Evolutionary conservation across 1,140 invertebrate genomes (phyloP).

Genomic region (Leptonema lineaticorne): DNA sequence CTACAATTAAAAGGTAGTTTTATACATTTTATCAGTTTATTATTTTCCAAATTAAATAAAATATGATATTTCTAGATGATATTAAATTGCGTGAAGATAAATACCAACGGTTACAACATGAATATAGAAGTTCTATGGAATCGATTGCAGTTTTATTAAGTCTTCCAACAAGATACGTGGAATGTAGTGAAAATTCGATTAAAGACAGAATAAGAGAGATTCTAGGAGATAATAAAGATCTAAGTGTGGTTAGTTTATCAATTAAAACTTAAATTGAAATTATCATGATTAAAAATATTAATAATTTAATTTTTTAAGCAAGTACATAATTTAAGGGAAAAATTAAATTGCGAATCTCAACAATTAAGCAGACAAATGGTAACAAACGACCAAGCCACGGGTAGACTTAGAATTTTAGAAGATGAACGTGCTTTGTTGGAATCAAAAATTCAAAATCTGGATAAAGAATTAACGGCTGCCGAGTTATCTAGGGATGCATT

Average conservation of each 20-base stretch:
- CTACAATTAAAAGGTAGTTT: slow-evolving; percentile 65
- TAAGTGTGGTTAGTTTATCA: slow-evolving; percentile 54
- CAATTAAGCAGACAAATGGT: slow-evolving; percentile 65
- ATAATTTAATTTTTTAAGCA: slow-evolving; percentile 55
- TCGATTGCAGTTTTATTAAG: slow-evolving; percentile 68
- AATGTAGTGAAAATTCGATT: slow-evolving; percentile 72
- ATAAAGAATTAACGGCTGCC: slow-evolving; percentile 66
- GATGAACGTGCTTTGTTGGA: slow-evolving; percentile 69
- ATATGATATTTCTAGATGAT: slow-evolving; percentile 60
- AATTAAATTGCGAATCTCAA: slow-evolving; percentile 63
- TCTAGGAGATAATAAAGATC: slow-evolving; percentile 72
- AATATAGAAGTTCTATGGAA: slow-evolving; percentile 66
- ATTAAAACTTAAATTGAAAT: neutral
- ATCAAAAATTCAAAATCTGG: slow-evolving; percentile 68
- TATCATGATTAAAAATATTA: neutral
- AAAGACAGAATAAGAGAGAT: slow-evolving; percentile 76
- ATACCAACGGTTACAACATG: slow-evolving; percentile 63
- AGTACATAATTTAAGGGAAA: slow-evolving; percentile 69
- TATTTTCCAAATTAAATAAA: too few species aligned
- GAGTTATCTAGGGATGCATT: slow-evolving; percentile 66
- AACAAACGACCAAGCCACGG: slow-evolving; percentile 61
- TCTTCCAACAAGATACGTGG: slow-evolving; percentile 67
- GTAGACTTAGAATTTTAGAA: slow-evolving; percentile 64
- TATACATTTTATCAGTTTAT: neutral
- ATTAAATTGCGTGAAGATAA: slow-evolving; percentile 69